These are phyloP conservation scores for Urocyon cinereoargenteus DNA, from an alignment of 2,797 vertebrate genomes.

Conservation along the genomic window DNA sequence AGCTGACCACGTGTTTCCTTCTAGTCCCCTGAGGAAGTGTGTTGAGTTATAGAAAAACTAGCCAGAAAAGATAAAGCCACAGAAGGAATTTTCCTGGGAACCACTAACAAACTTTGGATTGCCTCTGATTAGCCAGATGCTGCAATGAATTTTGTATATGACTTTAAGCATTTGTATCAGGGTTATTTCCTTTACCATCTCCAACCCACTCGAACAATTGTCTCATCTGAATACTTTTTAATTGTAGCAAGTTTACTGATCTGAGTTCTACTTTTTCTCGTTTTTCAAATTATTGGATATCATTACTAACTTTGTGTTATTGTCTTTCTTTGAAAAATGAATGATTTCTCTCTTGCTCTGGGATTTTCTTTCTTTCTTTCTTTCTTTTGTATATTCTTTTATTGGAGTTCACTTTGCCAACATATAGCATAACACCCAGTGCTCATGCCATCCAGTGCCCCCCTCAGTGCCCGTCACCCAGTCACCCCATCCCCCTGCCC, in stretches of 20 bases:
- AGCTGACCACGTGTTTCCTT: conserved; percentile 63
- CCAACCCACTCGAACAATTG: conserved; percentile 79
- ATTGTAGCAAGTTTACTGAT: conserved; percentile 72
- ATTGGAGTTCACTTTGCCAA: too few relatives aligned
- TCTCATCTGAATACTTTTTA: conserved; percentile 68
- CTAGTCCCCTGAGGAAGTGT: conserved; percentile 57
- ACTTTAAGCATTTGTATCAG: conserved; percentile 64
- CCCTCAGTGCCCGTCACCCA: too few relatives aligned
- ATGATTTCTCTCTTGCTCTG: conserved; percentile 69
- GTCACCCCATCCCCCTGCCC: too few relatives aligned
- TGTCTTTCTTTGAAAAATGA: conserved; percentile 64
- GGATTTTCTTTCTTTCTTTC: neutral
- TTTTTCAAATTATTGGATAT: conserved; percentile 80
- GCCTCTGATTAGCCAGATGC: conserved; percentile 80
- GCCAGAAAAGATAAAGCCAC: conserved; percentile 68
- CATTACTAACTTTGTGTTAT: conserved; percentile 65
- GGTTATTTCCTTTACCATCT: conserved; percentile 71
- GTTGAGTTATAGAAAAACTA: conserved; percentile 72
- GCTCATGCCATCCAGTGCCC: too few relatives aligned
- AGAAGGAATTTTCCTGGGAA: conserved; percentile 64
- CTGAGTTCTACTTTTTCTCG: conserved; percentile 49
- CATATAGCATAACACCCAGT: too few relatives aligned
- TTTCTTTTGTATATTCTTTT: too few relatives aligned
- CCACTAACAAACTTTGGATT: conserved; percentile 70
- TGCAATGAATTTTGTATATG: conserved; percentile 60